These are phyloP conservation scores for Epinotia ramella DNA, from an alignment of 2,888 invertebrate species.

Conservation along the genomic window DNA sequence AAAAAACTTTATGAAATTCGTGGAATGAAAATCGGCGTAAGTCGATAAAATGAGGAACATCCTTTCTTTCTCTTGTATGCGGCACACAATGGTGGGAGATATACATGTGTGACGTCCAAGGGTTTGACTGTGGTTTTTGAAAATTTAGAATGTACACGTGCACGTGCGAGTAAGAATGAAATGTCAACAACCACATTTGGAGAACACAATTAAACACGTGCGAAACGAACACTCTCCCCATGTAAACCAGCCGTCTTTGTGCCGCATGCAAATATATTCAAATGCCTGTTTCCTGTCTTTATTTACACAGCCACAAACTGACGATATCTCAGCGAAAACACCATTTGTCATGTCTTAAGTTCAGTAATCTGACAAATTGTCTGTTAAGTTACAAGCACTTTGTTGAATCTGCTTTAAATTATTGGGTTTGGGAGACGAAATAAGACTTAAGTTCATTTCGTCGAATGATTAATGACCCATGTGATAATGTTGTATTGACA, in stretches of 20 bases:
- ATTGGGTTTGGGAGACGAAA: neutral
- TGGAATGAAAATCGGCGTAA: too few relatives aligned
- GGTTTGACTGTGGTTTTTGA: too few relatives aligned
- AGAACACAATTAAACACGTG: neutral
- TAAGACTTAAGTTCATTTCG: neutral
- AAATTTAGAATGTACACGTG: too few relatives aligned
- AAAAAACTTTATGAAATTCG: too few relatives aligned
- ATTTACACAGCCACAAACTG: conserved; percentile 14
- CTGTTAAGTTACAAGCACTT: conserved; percentile 10
- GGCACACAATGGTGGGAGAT: too few relatives aligned
- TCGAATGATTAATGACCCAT: neutral
- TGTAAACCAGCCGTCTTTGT: conserved; percentile 7
- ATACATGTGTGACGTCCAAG: too few relatives aligned
- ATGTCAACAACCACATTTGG: too few relatives aligned
- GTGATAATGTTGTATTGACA: neutral
- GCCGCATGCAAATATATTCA: conserved; percentile 27
- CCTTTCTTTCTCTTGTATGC: too few relatives aligned
- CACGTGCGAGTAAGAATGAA: too few relatives aligned
- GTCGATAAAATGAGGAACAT: too few relatives aligned
- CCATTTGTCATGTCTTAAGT: conserved; percentile 9
- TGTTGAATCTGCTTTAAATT: neutral
- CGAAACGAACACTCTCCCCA: neutral
- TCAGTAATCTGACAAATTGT: conserved; percentile 13
- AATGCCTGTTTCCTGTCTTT: conserved; percentile 14
- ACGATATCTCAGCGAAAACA: conserved; percentile 1